phyloP scores from a whole-genome alignment of 2,113 vertebrate species.

The Vanacampus margaritifer region DNA sequence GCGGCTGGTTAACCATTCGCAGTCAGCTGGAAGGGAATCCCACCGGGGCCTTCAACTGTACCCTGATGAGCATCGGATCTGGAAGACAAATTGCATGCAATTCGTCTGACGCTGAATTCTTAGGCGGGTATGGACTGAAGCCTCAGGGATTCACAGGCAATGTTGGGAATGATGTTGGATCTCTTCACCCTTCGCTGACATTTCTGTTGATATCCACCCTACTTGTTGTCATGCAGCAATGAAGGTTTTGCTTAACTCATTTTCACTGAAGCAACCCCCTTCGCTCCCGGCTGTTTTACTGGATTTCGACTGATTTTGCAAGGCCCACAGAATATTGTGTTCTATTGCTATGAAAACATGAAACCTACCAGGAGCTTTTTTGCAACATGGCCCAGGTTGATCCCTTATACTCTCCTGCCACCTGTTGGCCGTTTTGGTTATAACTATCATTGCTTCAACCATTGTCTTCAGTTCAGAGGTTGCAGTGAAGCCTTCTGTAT shows the following conservation, averaged over 20 bases:
- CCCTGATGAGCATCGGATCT: constrained; percentile 31
- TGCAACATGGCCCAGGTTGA: too few species aligned
- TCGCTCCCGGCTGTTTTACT: too few species aligned
- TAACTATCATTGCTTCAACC: too few species aligned
- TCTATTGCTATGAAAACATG: too few species aligned
- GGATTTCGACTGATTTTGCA: too few species aligned
- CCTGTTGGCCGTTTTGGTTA: too few species aligned
- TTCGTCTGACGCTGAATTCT: not conserved
- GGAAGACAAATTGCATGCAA: constrained; percentile 31
- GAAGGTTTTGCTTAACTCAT: not conserved
- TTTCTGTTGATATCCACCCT: constrained; percentile 10
- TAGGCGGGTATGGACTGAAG: accelerated
- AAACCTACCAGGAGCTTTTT: too few species aligned
- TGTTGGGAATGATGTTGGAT: not conserved
- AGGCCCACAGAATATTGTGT: too few species aligned
- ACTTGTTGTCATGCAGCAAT: constrained; percentile 12
- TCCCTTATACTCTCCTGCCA: too few species aligned
- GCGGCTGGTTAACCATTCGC: constrained; percentile 35
- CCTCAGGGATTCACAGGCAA: not conserved
- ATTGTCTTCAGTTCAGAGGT: too few species aligned
- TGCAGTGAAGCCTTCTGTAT: too few species aligned
- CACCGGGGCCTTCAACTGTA: constrained; percentile 37
- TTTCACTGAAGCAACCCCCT: too few species aligned
- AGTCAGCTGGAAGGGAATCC: constrained; percentile 16
- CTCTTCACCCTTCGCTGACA: not conserved